Percentiles rank a stretch among this genome's conserved stretches.
Conservation (phyloP, 2,888 invertebrate species). For the Brachypalpus laphriformis region DNA sequence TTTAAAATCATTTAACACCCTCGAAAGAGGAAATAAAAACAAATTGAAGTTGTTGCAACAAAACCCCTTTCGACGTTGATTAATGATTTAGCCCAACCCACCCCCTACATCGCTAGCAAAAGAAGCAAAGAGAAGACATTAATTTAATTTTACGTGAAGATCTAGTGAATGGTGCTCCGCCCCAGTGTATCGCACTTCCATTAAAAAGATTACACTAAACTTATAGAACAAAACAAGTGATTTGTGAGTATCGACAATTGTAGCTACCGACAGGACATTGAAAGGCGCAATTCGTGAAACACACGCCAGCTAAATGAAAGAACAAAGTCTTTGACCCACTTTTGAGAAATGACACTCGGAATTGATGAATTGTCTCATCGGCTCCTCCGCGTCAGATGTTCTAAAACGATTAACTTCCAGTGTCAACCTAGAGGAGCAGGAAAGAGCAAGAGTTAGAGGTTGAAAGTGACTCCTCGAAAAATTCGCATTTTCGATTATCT, state of each 20-base stretch:
- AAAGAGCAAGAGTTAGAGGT: neutral
- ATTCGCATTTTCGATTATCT: slow-evolving; percentile 16
- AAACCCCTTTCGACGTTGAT: slow-evolving; percentile 55
- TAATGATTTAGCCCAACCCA: slow-evolving; percentile 36
- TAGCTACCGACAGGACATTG: neutral
- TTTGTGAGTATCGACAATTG: slow-evolving; percentile 31
- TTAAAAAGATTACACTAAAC: slow-evolving; percentile 60
- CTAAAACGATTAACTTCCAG: neutral
- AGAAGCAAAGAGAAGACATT: slow-evolving; percentile 39
- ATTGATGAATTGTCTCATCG: slow-evolving; percentile 53
- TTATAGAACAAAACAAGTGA: slow-evolving; percentile 27
- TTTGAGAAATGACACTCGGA: slow-evolving; percentile 48
- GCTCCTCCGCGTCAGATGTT: neutral
- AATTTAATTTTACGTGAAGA: slow-evolving; percentile 48
- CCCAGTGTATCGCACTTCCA: slow-evolving; percentile 54
- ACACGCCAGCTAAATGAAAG: neutral
- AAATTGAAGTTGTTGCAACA: slow-evolving; percentile 2
- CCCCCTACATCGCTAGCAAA: too few species aligned
- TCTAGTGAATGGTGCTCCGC: slow-evolving; percentile 28
- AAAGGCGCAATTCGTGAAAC: neutral
- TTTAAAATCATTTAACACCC: neutral
- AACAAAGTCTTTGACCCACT: slow-evolving; percentile 5
- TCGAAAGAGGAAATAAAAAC: neutral
- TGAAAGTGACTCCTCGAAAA: slow-evolving; percentile 6
- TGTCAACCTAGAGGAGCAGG: too few species aligned